These are phyloP conservation scores for Eupithecia subfuscata DNA, from an alignment of 2,888 invertebrate genomes.

Conservation along the genomic window DNA sequence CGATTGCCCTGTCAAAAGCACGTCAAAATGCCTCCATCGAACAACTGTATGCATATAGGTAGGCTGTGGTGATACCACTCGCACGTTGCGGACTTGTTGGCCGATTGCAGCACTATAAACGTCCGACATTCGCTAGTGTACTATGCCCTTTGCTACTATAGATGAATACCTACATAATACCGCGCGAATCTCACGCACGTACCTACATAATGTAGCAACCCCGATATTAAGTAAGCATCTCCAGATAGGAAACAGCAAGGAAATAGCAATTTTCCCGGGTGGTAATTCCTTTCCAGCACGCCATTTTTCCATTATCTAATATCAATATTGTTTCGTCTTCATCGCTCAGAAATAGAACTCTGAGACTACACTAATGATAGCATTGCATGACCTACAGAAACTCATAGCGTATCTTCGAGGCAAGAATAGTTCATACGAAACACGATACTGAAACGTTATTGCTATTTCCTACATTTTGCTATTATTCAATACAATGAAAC, in stretches of 20 bases:
- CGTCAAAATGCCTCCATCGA: too few relatives aligned
- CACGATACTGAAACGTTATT: conserved; percentile 33
- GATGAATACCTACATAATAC: conserved; percentile 40
- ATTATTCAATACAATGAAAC: conserved; percentile 14
- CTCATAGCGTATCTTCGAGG: conserved; percentile 34
- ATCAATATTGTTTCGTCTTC: conserved; percentile 82
- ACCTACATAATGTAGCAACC: conserved; percentile 49
- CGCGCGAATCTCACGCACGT: conserved; percentile 36
- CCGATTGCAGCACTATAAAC: not conserved
- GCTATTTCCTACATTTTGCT: conserved; percentile 28
- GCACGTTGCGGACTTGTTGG: not conserved
- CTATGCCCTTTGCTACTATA: conserved; percentile 24
- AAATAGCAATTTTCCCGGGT: conserved; percentile 75
- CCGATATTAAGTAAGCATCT: conserved; percentile 61
- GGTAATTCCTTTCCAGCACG: conserved; percentile 76
- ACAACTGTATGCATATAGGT: too few relatives aligned
- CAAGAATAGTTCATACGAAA: conserved; percentile 36
- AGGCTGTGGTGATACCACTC: not conserved
- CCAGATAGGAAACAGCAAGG: conserved; percentile 69
- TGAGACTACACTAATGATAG: conserved; percentile 74
- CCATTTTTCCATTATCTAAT: conserved; percentile 81
- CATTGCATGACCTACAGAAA: conserved; percentile 68
- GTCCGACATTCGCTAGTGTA: not conserved
- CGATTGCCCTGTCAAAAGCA: too few relatives aligned
- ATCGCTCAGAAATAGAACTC: conserved; percentile 71